These are phyloP conservation scores for Furnarius figulus DNA, from an alignment of 2,113 vertebrate species.

Conservation along the genomic window DNA sequence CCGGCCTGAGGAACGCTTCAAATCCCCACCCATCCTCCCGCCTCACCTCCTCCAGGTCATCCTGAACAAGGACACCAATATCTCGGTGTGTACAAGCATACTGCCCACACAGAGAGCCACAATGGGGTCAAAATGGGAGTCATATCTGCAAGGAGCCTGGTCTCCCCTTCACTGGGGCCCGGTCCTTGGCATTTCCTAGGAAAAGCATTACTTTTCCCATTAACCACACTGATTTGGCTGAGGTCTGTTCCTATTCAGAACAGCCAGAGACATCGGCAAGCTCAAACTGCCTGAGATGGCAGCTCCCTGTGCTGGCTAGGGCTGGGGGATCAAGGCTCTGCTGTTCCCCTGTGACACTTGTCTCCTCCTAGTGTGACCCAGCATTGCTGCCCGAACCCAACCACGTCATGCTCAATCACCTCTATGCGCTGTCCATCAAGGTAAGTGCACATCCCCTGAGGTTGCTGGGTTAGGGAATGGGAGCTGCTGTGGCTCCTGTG, in stretches of 20 bases:
- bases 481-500: neutral
- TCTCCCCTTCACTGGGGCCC: neutral
- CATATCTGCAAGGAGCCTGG: neutral
- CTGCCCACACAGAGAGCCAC: neutral
- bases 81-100: conserved; percentile 85
- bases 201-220: neutral
- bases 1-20: conserved; percentile 92
- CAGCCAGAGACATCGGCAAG: neutral
- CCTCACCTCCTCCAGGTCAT: conserved; percentile 99
- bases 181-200: neutral
- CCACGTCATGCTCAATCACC: conserved; percentile 98
- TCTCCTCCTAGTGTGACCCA: conserved; percentile 88
- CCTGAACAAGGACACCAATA: conserved; percentile 97
- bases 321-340: neutral
- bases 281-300: neutral
- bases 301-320: neutral
- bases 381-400: conserved; percentile 95
- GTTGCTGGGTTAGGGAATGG: neutral
- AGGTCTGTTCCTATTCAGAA: neutral
- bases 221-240: neutral
- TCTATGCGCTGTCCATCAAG: conserved; percentile 97
- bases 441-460: conserved; percentile 53
- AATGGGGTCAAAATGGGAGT: neutral
- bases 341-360: neutral
- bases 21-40: conserved; percentile 93